Evolutionary conservation across 2,113 vertebrate genomes (phyloP), one percentile per base, ranked within the genome.

Genomic region (Passer montanus): DNA sequence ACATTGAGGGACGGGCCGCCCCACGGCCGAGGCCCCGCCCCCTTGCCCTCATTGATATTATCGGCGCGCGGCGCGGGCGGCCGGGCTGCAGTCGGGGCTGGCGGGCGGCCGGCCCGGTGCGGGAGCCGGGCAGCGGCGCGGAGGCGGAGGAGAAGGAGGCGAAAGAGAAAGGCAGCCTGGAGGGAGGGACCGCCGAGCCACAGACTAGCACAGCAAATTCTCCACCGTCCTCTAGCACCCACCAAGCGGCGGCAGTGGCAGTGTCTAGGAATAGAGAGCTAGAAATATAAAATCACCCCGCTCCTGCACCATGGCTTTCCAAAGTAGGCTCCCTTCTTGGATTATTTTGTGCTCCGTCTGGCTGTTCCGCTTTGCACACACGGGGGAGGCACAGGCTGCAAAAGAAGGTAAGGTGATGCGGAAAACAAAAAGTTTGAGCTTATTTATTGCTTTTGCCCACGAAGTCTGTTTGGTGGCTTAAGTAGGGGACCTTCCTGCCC

Each of bases 361-460:
- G 98, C 94, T 99, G 81, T 98, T 98, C 96, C 98, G 98, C 90
- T 98, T 96, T 93, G 98, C 98, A 96, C 98, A 96, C 97, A 97
- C 97, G 93, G 99, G 98, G 97, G 98, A 98, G 93, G 98, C 99
- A 91, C 99, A 99, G 98, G 99, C 98, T 97, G 98, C 98, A 28
- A 99, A 99, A 98, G 99, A 99, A 99, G 99, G 99, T 99, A 98
- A 99, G 99, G 94, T 27, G 95, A 94, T 94, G 92, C 80, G 50
- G 95, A 52, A 96, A 93, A 93, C 96, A 97, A 98, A 98, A 98
- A 97, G 96, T 98, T 98, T 94, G 85, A 50, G 80, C 35, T 95
- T 97, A 96, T 93, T 95, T 96, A 87, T 95, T 59, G 87, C 67
- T 93, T 90, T 92, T 70, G 39, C 30, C 21, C 56, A 3, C 15